phyloP scores from a whole-genome alignment of 2,888 invertebrate genomes.

The Timandra comae region DNA sequence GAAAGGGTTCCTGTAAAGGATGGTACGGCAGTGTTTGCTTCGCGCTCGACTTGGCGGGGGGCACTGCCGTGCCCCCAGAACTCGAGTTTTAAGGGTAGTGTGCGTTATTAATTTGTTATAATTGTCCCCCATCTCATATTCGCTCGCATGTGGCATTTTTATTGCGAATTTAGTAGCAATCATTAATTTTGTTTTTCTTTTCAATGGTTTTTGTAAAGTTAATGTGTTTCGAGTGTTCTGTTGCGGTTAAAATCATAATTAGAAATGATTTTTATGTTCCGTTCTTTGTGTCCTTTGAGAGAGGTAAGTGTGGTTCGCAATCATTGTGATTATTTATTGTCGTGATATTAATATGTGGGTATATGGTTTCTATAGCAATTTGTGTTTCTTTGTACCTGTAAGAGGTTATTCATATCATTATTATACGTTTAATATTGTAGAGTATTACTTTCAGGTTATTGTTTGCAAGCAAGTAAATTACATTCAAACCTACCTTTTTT shows the following conservation, averaged over 20 bases:
- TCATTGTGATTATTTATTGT: no score
- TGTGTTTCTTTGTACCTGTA: no score
- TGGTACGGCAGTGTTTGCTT: no score
- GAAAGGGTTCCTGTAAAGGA: no score
- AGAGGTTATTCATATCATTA: no score
- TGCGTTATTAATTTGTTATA: conserved; percentile 75
- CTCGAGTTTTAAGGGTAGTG: conserved; percentile 74
- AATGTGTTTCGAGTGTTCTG: conserved; percentile 58
- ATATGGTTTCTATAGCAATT: conserved; percentile 8
- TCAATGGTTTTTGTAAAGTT: conserved; percentile 47
- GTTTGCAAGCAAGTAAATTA: no score
- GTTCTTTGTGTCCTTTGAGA: conserved; percentile 40
- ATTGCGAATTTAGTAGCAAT: conserved; percentile 74
- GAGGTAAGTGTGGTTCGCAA: conserved; percentile 50
- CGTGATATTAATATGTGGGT: conserved; percentile 32
- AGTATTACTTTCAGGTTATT: no score
- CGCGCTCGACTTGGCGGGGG: no score
- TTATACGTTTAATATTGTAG: no score
- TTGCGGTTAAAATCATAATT: conserved; percentile 50
- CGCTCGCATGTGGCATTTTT: conserved; percentile 76
- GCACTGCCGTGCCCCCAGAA: no score
- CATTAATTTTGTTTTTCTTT: conserved; percentile 76
- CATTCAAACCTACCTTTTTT: no score
- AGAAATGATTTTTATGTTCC: conserved; percentile 45
- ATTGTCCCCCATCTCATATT: conserved; percentile 65